These are phyloP conservation scores for Macrocentrus cingulum DNA, from an alignment of 1,140 invertebrate species.

Conservation along the genomic window DNA sequence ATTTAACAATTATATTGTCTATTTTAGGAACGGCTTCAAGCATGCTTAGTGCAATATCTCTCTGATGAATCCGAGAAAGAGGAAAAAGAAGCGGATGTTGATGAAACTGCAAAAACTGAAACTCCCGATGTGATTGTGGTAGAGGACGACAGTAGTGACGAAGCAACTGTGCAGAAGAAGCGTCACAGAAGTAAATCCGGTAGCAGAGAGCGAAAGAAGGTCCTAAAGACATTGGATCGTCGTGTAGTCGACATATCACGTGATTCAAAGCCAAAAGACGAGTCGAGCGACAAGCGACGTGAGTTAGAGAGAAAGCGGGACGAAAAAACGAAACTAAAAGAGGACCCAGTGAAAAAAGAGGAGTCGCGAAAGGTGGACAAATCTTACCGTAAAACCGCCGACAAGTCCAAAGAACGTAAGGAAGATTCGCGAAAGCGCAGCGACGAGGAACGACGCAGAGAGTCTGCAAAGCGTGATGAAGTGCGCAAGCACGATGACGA, in stretches of 20 bases:
- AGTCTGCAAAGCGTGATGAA: conserved; percentile 44
- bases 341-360: conserved; percentile 45
- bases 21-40: conserved; percentile 62
- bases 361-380: conserved; percentile 52
- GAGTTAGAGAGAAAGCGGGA: conserved; percentile 43
- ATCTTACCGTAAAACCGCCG: conserved; percentile 37
- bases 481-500: conserved; percentile 49
- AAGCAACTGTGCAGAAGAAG: conserved; percentile 39
- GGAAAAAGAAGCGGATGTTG: conserved; percentile 33
- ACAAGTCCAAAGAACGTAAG: conserved; percentile 53
- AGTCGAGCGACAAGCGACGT: conserved; percentile 44
- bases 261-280: conserved; percentile 44
- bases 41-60: conserved; percentile 59
- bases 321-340: conserved; percentile 42
- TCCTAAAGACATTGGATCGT: conserved; percentile 45
- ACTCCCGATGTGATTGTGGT: conserved; percentile 55
- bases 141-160: conserved; percentile 52
- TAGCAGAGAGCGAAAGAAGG: conserved; percentile 47
- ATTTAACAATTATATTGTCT: too few species aligned
- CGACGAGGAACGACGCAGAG: conserved; percentile 48
- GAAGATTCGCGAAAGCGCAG: conserved; percentile 47
- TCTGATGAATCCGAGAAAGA: conserved; percentile 55
- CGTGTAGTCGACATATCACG: conserved; percentile 54
- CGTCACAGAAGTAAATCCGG: conserved; percentile 44
- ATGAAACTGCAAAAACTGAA: conserved; percentile 35